Evolutionary conservation across 2,888 invertebrate genomes (phyloP).

Genomic region (Embidobia sp.): DNA sequence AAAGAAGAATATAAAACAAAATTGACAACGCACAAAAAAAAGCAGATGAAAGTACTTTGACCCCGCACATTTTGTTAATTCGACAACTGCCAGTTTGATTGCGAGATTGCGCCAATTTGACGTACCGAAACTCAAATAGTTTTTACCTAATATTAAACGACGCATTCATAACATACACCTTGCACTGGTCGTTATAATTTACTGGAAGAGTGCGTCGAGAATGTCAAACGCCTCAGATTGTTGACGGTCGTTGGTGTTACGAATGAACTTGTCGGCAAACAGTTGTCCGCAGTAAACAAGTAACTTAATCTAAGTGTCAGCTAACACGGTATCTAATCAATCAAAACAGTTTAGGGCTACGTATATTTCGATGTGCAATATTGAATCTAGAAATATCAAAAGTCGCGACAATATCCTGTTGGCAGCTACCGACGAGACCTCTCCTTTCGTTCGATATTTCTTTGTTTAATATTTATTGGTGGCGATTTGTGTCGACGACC

Average conservation of each 20-base stretch:
- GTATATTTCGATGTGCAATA: conserved; percentile 50
- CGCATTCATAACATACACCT: neutral
- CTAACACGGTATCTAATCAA: conserved; percentile 26
- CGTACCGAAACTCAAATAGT: conserved; percentile 73
- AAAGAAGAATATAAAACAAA: no score
- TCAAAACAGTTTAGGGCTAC: conserved; percentile 46
- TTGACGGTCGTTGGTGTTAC: conserved; percentile 40
- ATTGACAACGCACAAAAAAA: conserved; percentile 46
- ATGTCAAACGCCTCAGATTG: conserved; percentile 25
- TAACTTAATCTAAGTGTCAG: neutral
- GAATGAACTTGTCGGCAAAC: no score
- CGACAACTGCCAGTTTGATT: conserved; percentile 70
- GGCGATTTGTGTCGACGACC: conserved; percentile 23
- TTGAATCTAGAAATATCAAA: conserved; percentile 50
- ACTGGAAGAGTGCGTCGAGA: conserved; percentile 38
- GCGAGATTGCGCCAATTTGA: conserved; percentile 78
- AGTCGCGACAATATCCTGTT: conserved; percentile 30
- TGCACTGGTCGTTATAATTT: conserved; percentile 55
- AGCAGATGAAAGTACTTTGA: no score
- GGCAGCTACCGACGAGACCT: no score
- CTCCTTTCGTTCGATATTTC: neutral
- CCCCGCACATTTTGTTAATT: no score
- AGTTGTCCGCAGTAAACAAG: conserved; percentile 21
- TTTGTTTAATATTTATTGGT: neutral
- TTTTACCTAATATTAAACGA: conserved; percentile 78